Evolutionary conservation across 2,113 vertebrate genomes (phyloP), one percentile per base, ranked within the genome.

Genomic region (Barnardius zonarius): DNA sequence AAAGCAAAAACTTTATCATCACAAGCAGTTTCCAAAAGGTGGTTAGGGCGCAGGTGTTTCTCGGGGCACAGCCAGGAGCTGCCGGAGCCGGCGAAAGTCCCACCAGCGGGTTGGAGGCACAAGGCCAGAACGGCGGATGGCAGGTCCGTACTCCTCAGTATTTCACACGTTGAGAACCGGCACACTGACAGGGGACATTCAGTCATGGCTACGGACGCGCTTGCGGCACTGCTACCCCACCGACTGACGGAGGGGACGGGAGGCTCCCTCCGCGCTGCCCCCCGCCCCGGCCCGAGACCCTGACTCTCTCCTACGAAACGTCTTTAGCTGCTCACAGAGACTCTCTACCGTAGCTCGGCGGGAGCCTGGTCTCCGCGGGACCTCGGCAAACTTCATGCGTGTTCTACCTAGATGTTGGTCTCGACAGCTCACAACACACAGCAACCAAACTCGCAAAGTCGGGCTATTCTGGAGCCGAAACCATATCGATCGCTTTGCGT

Each of bases 191-290:
- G 16, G 13, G 16, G 61, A 73, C 77, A 54, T 59, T 33, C 31
- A 6, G 48, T 5, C 5, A 10, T 33, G 7, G 10, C 43, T 13
- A 2, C 46, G 2, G 70, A 18, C 22, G 20, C 4, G 2, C 4
- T 23, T 3, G 1, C 20, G 43, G 3, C 18, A 7, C 23, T 4
- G 3, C 48, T 5, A 1, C 11, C 72, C 35, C 8, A 2, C 2
- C n/a, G 37, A 5, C 5, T 24, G 61, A 24, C 6, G n/a, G 25
- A 46, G 46, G n/a, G 24, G 28, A 37, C 46, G 28, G 8, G 31
- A 16, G 30, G 15, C 28, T 30, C 1, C 10, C 16, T 17, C 15
- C 9, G 20, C 44, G 14, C 24, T 31, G 27, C 4, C 19, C 27
- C 3, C 33, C 13, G 33, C n/a, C 28, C 18, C 37, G 27, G 44